phyloP scores from a whole-genome alignment of 2,113 vertebrate species.

The Rhinoderma darwinii region DNA sequence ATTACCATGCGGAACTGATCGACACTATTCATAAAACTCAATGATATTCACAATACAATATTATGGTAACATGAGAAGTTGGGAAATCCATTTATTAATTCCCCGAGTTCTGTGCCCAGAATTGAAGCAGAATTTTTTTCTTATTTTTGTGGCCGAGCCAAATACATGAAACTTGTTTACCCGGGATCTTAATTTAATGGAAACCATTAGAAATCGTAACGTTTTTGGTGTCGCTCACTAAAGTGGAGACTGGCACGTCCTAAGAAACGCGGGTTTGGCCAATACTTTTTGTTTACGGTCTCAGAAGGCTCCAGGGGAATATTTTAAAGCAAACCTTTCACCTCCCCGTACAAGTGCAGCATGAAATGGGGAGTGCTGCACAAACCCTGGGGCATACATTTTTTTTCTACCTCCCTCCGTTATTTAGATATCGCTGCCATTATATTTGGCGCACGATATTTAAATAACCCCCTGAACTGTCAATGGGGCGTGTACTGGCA shows the following conservation, averaged over 20 bases:
- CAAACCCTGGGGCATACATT: too few species aligned
- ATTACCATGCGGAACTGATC: too few species aligned
- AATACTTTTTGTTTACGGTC: background rate
- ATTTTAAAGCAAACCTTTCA: too few species aligned
- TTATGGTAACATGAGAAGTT: constrained; percentile 16
- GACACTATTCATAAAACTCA: background rate
- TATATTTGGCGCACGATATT: too few species aligned
- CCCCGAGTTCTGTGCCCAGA: constrained; percentile 29
- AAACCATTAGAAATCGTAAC: constrained; percentile 17
- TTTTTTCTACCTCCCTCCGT: too few species aligned
- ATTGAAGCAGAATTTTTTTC: background rate
- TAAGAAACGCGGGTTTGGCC: background rate
- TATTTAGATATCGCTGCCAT: too few species aligned
- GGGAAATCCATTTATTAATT: constrained; percentile 34
- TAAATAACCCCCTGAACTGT: too few species aligned
- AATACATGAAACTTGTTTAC: constrained; percentile 46
- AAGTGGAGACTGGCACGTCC: background rate
- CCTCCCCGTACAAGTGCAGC: too few species aligned
- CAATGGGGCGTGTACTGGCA: too few species aligned
- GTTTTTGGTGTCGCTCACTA: background rate
- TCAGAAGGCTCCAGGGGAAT: background rate
- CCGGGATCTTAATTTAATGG: background rate
- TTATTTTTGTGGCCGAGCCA: background rate
- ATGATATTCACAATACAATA: background rate
- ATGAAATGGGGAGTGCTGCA: too few species aligned